Evolutionary conservation across 2,888 invertebrate species (phyloP).

Genomic region (Polyploca ridens): DNA sequence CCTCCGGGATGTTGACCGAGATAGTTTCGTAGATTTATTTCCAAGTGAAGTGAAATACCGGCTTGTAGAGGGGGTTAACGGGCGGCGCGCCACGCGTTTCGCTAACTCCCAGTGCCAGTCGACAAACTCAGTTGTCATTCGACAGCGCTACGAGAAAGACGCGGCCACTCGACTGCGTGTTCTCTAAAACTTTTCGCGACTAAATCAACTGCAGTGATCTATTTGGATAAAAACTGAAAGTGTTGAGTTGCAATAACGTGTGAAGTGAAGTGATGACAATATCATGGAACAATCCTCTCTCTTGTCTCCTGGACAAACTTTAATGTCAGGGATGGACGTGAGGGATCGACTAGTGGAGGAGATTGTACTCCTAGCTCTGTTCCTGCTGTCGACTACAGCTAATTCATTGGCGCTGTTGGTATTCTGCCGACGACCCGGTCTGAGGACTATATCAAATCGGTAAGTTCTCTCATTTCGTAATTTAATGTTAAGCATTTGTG

Average conservation of each 20-base stretch:
- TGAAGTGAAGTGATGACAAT: slow-evolving; percentile 74
- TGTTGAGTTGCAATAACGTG: slow-evolving; percentile 74
- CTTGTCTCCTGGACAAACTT: slow-evolving; percentile 77
- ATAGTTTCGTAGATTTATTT: slow-evolving; percentile 42
- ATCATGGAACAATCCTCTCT: slow-evolving; percentile 67
- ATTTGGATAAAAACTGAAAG: slow-evolving; percentile 62
- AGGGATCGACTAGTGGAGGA: slow-evolving; percentile 78
- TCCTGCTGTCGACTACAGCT: slow-evolving; percentile 88
- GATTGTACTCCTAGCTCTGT: slow-evolving; percentile 80
- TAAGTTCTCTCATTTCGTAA: slow-evolving; percentile 59
- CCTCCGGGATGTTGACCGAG: slow-evolving; percentile 45
- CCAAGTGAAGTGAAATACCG: slow-evolving; percentile 28
- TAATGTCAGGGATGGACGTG: slow-evolving; percentile 79
- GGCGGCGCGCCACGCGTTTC: slow-evolving; percentile 56
- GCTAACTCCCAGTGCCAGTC: slow-evolving; percentile 26
- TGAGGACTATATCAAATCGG: slow-evolving; percentile 92
- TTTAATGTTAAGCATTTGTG: slow-evolving; percentile 22
- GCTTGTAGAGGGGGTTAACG: slow-evolving; percentile 15
- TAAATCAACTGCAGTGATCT: slow-evolving; percentile 70
- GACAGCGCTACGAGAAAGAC: slow-evolving; percentile 79
- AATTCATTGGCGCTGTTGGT: slow-evolving; percentile 90
- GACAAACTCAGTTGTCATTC: slow-evolving; percentile 68
- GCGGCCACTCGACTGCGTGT: slow-evolving; percentile 74
- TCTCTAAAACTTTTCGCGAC: slow-evolving; percentile 81
- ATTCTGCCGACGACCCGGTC: slow-evolving; percentile 88